Base-by-base conservation (phyloP, 1,140 invertebrate species). In the Aplysia californica region DNA sequence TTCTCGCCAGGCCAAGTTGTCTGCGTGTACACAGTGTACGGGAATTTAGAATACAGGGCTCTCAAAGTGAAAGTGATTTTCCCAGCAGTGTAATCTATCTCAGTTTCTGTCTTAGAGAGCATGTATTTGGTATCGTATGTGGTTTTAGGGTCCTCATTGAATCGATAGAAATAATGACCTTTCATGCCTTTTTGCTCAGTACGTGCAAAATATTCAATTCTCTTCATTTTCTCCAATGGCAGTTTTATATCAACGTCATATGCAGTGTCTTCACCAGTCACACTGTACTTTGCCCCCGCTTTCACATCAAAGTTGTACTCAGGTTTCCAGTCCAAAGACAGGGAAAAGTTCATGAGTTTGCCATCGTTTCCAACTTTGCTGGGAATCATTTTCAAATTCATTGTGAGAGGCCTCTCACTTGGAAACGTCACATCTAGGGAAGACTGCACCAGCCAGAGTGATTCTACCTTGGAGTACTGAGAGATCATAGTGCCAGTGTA, bases 401-500 rank as follows among this genome's bases (percentile, higher is more conserved):
- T n/a, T n/a, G n/a, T n/a, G 29, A 69, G 33, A 41, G 55, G 29
- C 20, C 44, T 73, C 20, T 61, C 58, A 1, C n/a, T 3, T 38
- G 55, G 70, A 55, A 69, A 2, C n/a, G 31, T 26, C 10, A 69
- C 6, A 23, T 69, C 38, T 20, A 69, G 50, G 2, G 65, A 31
- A 41, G 61, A 31, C 21, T 64, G 26, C 10, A 73, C 55, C 55
- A 59, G 64, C 3, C 66, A 4, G 21, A 68, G 70, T 26, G 67
- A 31, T 10, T 44, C n/a, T 15, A 50, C 55, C 21, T 33, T 55
- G 50, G 38, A 31, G 33, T 58, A 71, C 26, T 29, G 33, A 36
- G 69, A 26, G 21, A 64, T 44, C 44, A 79, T 76, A 38, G 83
- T 80, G 23, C 69, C 56, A 21, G 75, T 69, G 64, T 82, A 78